These are phyloP conservation scores for Callionymus lyra DNA, from an alignment of 2,113 vertebrate genomes.

Conservation along the genomic window DNA sequence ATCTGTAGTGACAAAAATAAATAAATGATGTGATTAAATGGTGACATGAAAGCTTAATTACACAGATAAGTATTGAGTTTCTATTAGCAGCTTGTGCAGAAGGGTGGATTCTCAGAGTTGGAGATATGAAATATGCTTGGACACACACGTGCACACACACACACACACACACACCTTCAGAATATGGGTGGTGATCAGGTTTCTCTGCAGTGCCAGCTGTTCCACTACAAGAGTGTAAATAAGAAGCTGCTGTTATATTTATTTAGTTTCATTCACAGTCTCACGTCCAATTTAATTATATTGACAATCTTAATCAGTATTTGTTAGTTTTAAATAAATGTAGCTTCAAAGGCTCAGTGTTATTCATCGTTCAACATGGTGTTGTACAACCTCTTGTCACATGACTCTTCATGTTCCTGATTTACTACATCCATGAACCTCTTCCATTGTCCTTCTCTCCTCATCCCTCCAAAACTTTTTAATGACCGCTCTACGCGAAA, in stretches of 20 bases:
- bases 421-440: too few relatives aligned
- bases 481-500: too few relatives aligned
- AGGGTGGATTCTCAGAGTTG: slow-evolving; percentile 8
- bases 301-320: too few relatives aligned
- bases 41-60: slow-evolving; percentile 58
- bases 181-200: slow-evolving; percentile 12
- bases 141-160: slow-evolving; percentile 3
- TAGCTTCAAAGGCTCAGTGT: too few relatives aligned
- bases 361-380: too few relatives aligned
- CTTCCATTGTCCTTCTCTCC: too few relatives aligned
- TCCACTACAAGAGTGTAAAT: slow-evolving; percentile 7
- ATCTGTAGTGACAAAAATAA: slow-evolving; percentile 55
- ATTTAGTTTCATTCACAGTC: background rate
- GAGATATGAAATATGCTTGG: slow-evolving; percentile 6
- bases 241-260: background rate
- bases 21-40: slow-evolving; percentile 35
- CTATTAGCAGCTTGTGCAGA: slow-evolving; percentile 24
- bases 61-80: slow-evolving; percentile 43
- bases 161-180: slow-evolving; percentile 8
- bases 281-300: background rate
- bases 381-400: too few relatives aligned
- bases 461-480: too few relatives aligned
- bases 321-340: too few relatives aligned
- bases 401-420: too few relatives aligned
- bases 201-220: slow-evolving; percentile 20